Percentiles rank a stretch among this genome's conserved stretches.
phyloP scores from a whole-genome alignment of 2,797 vertebrate species.

The Pampus argenteus region DNA sequence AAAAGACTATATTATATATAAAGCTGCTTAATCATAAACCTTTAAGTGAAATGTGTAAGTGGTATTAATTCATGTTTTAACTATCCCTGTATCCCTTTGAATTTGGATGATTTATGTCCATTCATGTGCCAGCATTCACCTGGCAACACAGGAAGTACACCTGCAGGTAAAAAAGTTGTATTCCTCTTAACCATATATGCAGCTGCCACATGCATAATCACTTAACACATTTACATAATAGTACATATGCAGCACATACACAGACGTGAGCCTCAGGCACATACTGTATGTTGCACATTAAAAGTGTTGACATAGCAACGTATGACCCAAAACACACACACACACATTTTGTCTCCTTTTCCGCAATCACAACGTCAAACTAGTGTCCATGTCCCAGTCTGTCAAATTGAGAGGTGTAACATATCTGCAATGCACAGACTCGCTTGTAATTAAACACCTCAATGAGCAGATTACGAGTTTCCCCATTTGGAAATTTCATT shows the following conservation, averaged over 20 bases:
- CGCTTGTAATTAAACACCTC: slow-evolving; percentile 88
- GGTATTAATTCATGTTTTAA: no score
- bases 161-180: no score
- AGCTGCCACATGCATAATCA: no score
- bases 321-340: slow-evolving; percentile 6
- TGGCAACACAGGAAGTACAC: no score
- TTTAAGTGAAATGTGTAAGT: not conserved
- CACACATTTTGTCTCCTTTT: not conserved
- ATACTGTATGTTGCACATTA: not conserved
- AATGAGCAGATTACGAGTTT: slow-evolving; percentile 88
- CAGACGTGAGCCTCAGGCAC: not conserved
- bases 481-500: slow-evolving; percentile 89
- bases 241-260: not conserved
- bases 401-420: slow-evolving; percentile 72
- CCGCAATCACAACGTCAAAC: slow-evolving; percentile 21
- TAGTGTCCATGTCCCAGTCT: slow-evolving; percentile 54
- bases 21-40: slow-evolving; percentile 1
- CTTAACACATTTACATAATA: not conserved
- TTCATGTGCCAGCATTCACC: no score
- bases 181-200: no score
- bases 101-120: no score
- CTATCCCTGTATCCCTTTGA: no score
- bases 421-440: slow-evolving; percentile 82
- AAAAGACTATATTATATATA: not conserved
- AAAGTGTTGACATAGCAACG: not conserved